phyloP scores from a whole-genome alignment of 2,797 vertebrate genomes.

The Tragelaphus eurycerus region DNA sequence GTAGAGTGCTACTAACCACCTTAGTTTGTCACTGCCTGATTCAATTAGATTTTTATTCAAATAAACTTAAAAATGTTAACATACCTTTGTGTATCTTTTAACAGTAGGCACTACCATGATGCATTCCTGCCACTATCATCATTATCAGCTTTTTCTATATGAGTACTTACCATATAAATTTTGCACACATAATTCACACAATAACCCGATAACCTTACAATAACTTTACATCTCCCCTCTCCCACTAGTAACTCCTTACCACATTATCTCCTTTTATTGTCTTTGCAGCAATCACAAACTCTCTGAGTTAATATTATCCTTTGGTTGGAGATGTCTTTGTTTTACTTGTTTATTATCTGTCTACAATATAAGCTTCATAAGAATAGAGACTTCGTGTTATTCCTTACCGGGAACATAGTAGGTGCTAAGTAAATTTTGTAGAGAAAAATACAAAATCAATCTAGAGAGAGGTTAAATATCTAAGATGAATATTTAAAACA shows the following conservation, averaged over 20 bases:
- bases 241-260: neutral
- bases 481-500: neutral
- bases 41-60: neutral
- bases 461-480: neutral
- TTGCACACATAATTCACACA: neutral
- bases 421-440: neutral
- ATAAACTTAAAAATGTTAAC: neutral
- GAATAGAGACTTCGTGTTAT: neutral
- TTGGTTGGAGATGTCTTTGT: neutral
- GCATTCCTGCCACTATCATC: neutral
- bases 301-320: neutral
- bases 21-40: neutral
- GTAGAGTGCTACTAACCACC: neutral
- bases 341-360: neutral
- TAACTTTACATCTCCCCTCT: neutral
- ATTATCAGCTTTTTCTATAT: neutral
- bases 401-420: neutral
- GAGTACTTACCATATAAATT: neutral
- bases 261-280: neutral
- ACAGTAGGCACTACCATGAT: neutral
- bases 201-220: neutral
- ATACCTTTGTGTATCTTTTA: neutral
- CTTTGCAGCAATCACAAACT: neutral
- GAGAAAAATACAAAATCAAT: neutral
- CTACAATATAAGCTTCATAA: neutral